Evolutionary conservation across 2,797 vertebrate genomes (phyloP).

Genomic region (Yasuhikotakia modesta): DNA sequence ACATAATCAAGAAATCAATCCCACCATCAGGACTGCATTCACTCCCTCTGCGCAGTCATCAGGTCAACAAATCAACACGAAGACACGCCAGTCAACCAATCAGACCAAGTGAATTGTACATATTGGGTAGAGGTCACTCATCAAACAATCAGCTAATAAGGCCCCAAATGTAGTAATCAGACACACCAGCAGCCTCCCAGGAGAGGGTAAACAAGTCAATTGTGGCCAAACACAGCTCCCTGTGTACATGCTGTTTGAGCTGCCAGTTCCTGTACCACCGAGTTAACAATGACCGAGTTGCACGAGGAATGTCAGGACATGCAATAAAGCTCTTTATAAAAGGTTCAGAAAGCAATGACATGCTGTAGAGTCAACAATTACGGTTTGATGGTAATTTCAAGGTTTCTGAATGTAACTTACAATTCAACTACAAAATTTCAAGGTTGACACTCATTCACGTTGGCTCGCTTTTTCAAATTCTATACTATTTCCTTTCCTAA

Average conservation of each 20-base stretch:
- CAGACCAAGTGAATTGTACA: constrained; percentile 32
- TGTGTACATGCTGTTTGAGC: constrained; percentile 13
- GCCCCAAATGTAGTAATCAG: constrained; percentile 50
- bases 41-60: constrained; percentile 40
- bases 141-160: constrained; percentile 60
- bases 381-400: too few relatives aligned
- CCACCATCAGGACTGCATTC: constrained; percentile 57
- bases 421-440: neutral
- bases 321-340: constrained; percentile 24
- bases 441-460: neutral
- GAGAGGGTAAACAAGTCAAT: constrained; percentile 46
- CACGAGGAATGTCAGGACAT: constrained; percentile 26
- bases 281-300: neutral
- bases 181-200: constrained; percentile 14
- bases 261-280: neutral
- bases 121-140: constrained; percentile 31
- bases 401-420: too few relatives aligned
- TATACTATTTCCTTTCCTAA: neutral
- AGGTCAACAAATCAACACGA: constrained; percentile 48
- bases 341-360: constrained; percentile 2
- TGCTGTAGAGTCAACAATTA: constrained; percentile 29
- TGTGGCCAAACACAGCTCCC: constrained; percentile 24
- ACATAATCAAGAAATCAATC: constrained; percentile 59
- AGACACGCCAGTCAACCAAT: constrained; percentile 44
- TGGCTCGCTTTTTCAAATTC: neutral